These are phyloP conservation scores for Calameuta pallipes DNA, from an alignment of 2,888 invertebrate species.

Conservation along the genomic window DNA sequence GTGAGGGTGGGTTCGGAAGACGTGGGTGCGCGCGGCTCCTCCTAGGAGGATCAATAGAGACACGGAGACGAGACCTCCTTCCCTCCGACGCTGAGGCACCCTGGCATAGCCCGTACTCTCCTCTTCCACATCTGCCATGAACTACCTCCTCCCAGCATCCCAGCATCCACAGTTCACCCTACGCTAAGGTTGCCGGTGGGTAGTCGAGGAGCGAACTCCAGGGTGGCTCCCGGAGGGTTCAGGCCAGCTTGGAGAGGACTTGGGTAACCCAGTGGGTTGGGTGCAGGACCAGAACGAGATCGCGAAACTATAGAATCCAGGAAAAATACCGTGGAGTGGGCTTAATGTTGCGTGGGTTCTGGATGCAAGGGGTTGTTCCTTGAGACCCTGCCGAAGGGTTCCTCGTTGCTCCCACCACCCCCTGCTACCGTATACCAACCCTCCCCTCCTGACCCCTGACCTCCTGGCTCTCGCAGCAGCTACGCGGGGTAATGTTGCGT, in stretches of 20 bases:
- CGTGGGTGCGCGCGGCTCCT: constrained; percentile 64
- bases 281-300: constrained; percentile 12
- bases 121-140: constrained; percentile 34
- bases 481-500: constrained; percentile 63
- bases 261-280: background rate
- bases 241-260: constrained; percentile 6
- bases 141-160: constrained; percentile 35
- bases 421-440: background rate
- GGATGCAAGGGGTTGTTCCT: constrained; percentile 47
- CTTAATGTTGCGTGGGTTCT: constrained; percentile 57
- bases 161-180: constrained; percentile 1
- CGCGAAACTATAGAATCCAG: constrained; percentile 36
- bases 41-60: constrained; percentile 66
- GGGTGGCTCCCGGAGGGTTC: background rate
- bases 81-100: constrained; percentile 42
- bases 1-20: constrained; percentile 53
- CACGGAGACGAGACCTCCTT: constrained; percentile 65
- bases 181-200: background rate
- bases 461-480: constrained; percentile 25
- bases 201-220: background rate
- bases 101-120: constrained; percentile 29
- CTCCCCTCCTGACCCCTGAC: too few relatives aligned
- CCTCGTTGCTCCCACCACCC: background rate
- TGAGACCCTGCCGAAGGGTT: background rate
- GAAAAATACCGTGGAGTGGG: constrained; percentile 53